Evolutionary conservation across 2,888 invertebrate species (phyloP).

Genomic region (Phoronis australis): DNA sequence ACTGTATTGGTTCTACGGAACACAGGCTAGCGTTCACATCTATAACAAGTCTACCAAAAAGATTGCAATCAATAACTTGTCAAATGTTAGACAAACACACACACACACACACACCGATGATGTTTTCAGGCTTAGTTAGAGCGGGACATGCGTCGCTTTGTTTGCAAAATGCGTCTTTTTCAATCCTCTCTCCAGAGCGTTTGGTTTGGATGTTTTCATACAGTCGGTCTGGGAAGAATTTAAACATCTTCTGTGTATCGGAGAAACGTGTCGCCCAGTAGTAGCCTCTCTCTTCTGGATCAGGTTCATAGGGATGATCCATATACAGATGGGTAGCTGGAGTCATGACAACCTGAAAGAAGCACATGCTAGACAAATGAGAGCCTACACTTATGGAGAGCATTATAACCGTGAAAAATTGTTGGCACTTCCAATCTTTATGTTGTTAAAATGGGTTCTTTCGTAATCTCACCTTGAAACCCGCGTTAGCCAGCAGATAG

Average conservation of each 20-base stretch:
- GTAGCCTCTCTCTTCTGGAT: slow-evolving; percentile 30
- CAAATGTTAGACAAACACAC: too few relatives aligned
- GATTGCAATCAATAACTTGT: too few relatives aligned
- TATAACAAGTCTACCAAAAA: too few relatives aligned
- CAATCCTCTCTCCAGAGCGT: slow-evolving; percentile 11
- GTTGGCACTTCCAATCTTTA: too few relatives aligned
- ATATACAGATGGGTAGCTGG: slow-evolving; percentile 30
- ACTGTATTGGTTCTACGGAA: too few relatives aligned
- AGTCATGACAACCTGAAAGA: slow-evolving; percentile 23
- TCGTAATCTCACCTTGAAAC: slow-evolving; percentile 32
- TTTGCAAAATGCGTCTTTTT: slow-evolving; percentile 1
- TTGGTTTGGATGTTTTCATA: slow-evolving; percentile 21
- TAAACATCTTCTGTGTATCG: slow-evolving; percentile 21
- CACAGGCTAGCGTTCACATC: too few relatives aligned
- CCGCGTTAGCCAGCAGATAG: slow-evolving; percentile 34
- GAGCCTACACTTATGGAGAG: too few relatives aligned
- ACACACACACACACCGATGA: too few relatives aligned
- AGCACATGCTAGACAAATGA: too few relatives aligned
- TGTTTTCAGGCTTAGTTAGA: slow-evolving; percentile 15
- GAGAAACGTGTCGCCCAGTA: slow-evolving; percentile 33
- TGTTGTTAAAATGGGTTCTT: too few relatives aligned
- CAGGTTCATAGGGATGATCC: slow-evolving; percentile 35
- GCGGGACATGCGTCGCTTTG: slow-evolving; percentile 7
- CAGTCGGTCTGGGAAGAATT: slow-evolving; percentile 20
- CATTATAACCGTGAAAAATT: too few relatives aligned